Base-by-base conservation (phyloP, 2,797 vertebrate genomes). In the Galago senegalensis region DNA sequence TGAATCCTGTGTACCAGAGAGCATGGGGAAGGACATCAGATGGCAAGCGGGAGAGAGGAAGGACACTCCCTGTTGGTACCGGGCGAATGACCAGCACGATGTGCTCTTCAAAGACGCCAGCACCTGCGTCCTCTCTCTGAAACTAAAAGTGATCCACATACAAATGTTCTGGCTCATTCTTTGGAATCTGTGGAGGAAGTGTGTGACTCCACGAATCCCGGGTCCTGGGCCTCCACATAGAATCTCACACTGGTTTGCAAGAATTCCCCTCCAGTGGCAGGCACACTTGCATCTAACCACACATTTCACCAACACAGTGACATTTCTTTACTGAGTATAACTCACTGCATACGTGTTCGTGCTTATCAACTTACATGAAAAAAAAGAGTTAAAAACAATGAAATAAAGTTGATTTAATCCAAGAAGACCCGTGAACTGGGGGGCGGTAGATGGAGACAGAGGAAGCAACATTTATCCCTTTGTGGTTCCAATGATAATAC, bases 51-150 rank as follows among this genome's bases (percentile, higher is more conserved):
- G 11, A 65, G 58, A 12, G 12, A 34, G 3, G 29, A 18, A 23
- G n/a, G 5, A 4, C 3, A 0, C 0, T 4, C 76, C 25, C 58
- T 1, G 0, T 21, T 5, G 3, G 37, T 7, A 18, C 25, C 65
- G 29, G 5, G 3, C 6, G 9, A 13, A n/a, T 49, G 17, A 14
- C 63, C 56, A 49, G 46, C 13, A 43, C 3, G 17, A 27, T 2
- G 3, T 46, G 17, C 8, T 53, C 63, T 72, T n/a, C 29, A 76
- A 69, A 70, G 72, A 80, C 5, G 8, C 49, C 29, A 3, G 4
- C 17, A 10, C 46, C 25, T 61, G 0, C 11, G n/a, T 14, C n/a
- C 53, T 16, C 3, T 5, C 12, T 11, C 13, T 85, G 10, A 60
- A 18, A 3, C 9, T 20, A 18, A 25, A 53, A 25, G 67, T 0